Evolutionary conservation across 1,140 invertebrate species (phyloP), one percentile per base, ranked within the genome.

Genomic region (Papilio polyxenes): DNA sequence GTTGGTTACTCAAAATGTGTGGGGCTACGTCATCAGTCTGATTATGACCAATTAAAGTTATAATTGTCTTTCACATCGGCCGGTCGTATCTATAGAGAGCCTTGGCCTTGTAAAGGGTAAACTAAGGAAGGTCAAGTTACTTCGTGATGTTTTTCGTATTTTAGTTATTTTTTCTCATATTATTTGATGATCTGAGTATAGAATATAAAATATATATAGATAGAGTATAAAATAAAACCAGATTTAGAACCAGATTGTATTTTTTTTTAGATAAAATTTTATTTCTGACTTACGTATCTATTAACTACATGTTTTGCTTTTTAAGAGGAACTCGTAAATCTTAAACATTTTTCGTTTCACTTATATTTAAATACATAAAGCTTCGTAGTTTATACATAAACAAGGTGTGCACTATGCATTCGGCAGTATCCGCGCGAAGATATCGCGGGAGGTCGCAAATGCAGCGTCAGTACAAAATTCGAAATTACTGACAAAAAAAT

Each of bases 11-110:
- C 78, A 79, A 82, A 85, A 84, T 69, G 84, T 81, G 84, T 81
- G 83, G 75, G 84, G 81, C 82, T 83, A 82, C 83, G 84, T 85
- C 84, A 85, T 85, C 81, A 83, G 53, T 75, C 75, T 53, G 44
- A 75, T 82, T 53, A 82, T 81, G 82, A 82, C 78, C 84, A 85
- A 85, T 85, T 85, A 80, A 83, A 65, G 49, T 74, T 82, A 81
- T 79, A 78, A 77, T 77, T 77, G 49, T 56, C 75, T 77, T 23
- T 20, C 75, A 13, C 59, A 74, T 82, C 81, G 80, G 81, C 75
- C 78, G 44, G 62, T 81, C 31, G 9, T 82, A 84, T 81, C 48
- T 69, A 81, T 81, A 83, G 83, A 20, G n/a, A 77, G 49, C 65
- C 65, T 72, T 72, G 31, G 20, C 75, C 49, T 77, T 77, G 44